Conservation (phyloP, 2,113 vertebrate species). For the Asarcornis scutulata region DNA sequence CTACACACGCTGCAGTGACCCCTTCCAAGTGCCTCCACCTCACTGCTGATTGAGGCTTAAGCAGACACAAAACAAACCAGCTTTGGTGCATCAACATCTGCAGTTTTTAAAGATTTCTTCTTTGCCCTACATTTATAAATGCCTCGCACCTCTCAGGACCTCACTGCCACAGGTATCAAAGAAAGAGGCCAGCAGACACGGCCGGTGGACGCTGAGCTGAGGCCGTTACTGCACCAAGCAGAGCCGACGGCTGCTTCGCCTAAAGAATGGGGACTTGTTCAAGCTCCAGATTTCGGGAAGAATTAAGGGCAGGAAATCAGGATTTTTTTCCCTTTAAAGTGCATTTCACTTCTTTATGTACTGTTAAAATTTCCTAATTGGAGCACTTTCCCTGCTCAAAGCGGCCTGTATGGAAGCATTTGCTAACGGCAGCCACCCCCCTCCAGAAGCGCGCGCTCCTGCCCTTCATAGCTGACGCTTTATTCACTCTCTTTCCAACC, state of each 20-base stretch:
- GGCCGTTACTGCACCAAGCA: background rate
- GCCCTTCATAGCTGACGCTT: background rate
- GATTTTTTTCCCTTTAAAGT: background rate
- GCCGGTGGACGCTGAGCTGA: accelerated
- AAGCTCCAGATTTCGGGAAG: background rate
- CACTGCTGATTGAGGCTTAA: background rate
- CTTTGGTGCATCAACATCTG: background rate
- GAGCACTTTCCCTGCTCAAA: background rate
- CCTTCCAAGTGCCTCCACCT: background rate
- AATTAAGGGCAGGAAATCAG: background rate
- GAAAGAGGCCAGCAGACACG: background rate
- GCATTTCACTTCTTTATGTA: background rate
- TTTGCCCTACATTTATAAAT: background rate
- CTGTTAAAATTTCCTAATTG: accelerated
- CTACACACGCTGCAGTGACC: background rate
- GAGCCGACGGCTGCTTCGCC: background rate
- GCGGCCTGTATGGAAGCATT: background rate
- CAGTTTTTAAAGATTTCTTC: background rate
- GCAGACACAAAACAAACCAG: background rate
- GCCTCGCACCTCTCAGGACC: slow-evolving; percentile 11
- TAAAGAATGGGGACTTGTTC: background rate
- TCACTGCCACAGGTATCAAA: accelerated
- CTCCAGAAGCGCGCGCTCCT: background rate
- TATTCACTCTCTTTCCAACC: background rate
- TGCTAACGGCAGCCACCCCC: background rate